Evolutionary conservation across 2,113 vertebrate species (phyloP).

Genomic region (Rhynchopsitta pachyrhyncha): DNA sequence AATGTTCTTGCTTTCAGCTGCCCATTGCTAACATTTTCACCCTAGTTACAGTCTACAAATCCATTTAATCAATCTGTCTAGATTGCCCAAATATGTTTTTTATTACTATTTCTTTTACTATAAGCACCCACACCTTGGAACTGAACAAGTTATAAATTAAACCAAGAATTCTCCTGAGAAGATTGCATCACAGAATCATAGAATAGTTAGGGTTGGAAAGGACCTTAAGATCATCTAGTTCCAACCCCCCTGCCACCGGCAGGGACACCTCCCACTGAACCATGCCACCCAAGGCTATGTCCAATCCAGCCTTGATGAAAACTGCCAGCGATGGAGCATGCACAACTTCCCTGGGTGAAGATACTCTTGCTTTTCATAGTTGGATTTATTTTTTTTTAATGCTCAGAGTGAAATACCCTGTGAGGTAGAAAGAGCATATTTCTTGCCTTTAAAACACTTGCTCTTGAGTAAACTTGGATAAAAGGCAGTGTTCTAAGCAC

Average conservation of each 20-base stretch:
- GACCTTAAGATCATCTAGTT: too few species aligned
- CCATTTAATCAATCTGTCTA: background rate
- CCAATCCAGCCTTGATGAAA: too few species aligned
- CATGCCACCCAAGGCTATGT: too few species aligned
- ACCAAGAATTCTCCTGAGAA: background rate
- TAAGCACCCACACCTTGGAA: background rate
- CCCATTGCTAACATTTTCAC: background rate
- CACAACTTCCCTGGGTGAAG: background rate
- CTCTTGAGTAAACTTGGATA: background rate
- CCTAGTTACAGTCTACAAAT: background rate
- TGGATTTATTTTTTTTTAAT: background rate
- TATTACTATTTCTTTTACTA: conserved; percentile 36
- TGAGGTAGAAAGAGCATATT: background rate
- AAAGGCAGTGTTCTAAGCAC: background rate
- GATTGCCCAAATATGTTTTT: background rate
- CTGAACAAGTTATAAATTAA: conserved; percentile 25
- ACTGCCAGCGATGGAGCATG: too few species aligned
- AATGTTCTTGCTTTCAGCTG: background rate
- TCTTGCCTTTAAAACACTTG: conserved; percentile 15
- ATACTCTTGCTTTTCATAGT: background rate
- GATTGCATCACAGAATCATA: background rate
- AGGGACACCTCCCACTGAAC: too few species aligned
- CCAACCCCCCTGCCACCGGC: too few species aligned
- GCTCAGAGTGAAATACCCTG: background rate
- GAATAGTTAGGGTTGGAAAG: too few species aligned